phyloP scores from a whole-genome alignment of 1,140 invertebrate genomes.

The Drosophila leontia region DNA sequence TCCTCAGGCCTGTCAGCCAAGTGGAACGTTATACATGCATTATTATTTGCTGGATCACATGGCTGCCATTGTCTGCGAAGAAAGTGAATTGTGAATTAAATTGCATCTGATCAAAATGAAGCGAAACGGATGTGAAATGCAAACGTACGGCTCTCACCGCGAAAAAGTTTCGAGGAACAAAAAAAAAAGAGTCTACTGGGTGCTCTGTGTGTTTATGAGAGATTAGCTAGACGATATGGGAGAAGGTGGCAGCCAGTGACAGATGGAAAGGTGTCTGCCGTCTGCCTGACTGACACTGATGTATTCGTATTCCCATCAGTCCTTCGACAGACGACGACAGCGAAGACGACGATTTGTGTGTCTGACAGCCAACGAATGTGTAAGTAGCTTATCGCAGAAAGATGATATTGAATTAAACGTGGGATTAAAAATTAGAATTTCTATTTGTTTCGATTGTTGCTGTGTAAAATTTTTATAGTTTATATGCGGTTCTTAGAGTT shows the following conservation, averaged over 20 bases:
- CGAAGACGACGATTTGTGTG: constrained; percentile 10
- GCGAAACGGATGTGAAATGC: constrained; percentile 71
- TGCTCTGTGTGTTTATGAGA: constrained; percentile 33
- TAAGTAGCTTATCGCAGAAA: not conserved
- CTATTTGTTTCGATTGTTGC: not conserved
- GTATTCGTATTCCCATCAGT: constrained; percentile 65
- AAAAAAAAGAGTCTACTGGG: constrained; percentile 12
- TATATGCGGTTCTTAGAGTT: not conserved
- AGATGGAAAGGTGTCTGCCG: constrained; percentile 79
- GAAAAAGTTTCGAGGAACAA: constrained; percentile 32
- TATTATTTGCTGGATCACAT: constrained; percentile 51
- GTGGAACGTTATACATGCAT: constrained; percentile 61
- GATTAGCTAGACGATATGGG: constrained; percentile 34
- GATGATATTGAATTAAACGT: constrained; percentile 16
- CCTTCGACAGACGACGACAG: constrained; percentile 50
- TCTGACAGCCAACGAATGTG: constrained; percentile 34
- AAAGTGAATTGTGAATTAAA: constrained; percentile 64
- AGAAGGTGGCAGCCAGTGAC: constrained; percentile 40
- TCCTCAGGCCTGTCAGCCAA: constrained; percentile 55
- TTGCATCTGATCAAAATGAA: constrained; percentile 69
- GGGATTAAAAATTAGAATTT: constrained; percentile 1
- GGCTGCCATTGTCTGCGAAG: constrained; percentile 58
- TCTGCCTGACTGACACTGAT: constrained; percentile 69
- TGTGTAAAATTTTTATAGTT: no score
- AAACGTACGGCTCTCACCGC: constrained; percentile 35